Base-by-base conservation (phyloP, 2,888 invertebrate genomes). In the Cyclophora punctaria region DNA sequence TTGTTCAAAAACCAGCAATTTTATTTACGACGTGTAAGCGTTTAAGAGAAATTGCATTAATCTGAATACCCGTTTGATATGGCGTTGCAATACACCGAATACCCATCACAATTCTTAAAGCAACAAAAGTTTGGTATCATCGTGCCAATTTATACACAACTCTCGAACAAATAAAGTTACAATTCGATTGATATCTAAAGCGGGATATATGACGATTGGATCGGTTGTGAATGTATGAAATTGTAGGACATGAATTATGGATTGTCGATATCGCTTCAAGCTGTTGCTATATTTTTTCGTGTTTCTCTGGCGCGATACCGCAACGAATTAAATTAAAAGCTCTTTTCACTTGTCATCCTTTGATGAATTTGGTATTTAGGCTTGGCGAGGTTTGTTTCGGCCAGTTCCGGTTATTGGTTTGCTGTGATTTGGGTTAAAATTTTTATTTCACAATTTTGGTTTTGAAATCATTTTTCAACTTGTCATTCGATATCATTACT, bases 241-340 rank as follows among this genome's bases (percentile, higher is more conserved):
- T 86, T 88, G 87, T 87, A 78, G 78, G 84, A 86, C 88, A 88
- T 88, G 87, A 88, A 88, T 88, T 87, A 88, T 88, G 86, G 86
- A 88, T 88, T 88, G 87, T 87, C 88, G 88, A 88, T 88, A 87
- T 83, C 83, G 87, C 86, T 85, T 75, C 86, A 87, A 88, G 88
- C 88, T 88, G 88, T 87, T 85, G 81, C 83, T 82, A 75, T 84
- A 72, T 83, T 84, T 87, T 87, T 85, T 82, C 77, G 73, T 80
- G 75, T 80, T 81, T 66, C 80, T 79, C 80, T 66, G 78, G 79
- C 80, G 79, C 80, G 79, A 81, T 80, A 84, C 88, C 87, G 80
- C 87, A 86, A 79, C 87, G 88, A 86, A 88, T 88, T 87, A 87
- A 88, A 88, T 88, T 88, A 88, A 88, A 87, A 86, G 84, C 86